phyloP scores from a whole-genome alignment of 1,140 invertebrate genomes.

The Mactra quadrangularis region DNA sequence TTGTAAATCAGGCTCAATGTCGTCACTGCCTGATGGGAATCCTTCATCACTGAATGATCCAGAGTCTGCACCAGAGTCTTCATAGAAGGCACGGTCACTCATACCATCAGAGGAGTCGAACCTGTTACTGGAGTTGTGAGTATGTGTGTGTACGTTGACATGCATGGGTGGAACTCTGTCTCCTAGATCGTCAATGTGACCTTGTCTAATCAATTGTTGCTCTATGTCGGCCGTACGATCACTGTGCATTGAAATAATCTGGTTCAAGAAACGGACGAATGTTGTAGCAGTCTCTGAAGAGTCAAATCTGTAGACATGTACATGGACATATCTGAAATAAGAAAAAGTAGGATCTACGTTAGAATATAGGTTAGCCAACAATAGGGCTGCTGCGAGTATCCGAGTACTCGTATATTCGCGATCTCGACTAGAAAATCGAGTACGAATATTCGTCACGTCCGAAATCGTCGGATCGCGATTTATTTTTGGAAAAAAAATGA shows the following conservation, averaged over 20 bases:
- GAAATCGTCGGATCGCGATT: too few relatives aligned
- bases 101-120: constrained; percentile 66
- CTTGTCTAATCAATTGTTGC: constrained; percentile 74
- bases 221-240: constrained; percentile 83
- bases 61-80: constrained; percentile 72
- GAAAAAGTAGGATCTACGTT: neutral
- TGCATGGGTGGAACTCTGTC: constrained; percentile 8
- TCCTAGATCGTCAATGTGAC: constrained; percentile 71
- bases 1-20: constrained; percentile 76
- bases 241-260: constrained; percentile 92
- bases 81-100: constrained; percentile 65
- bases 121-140: constrained; percentile 3
- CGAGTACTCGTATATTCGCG: too few relatives aligned
- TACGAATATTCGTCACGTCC: too few relatives aligned
- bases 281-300: constrained; percentile 95
- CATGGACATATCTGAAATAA: constrained; percentile 88
- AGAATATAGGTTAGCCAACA: too few relatives aligned
- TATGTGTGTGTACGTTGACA: constrained; percentile 14
- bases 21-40: constrained; percentile 67
- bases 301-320: constrained; percentile 97
- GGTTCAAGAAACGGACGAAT: constrained; percentile 91
- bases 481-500: too few relatives aligned
- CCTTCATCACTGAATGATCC: constrained; percentile 72
- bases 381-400: too few relatives aligned
- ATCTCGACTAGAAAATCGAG: too few relatives aligned